Percentiles rank a stretch among this genome's conserved stretches.
Evolutionary conservation across 1,140 invertebrate genomes (phyloP).

Genomic region (Panulirus ornatus): DNA sequence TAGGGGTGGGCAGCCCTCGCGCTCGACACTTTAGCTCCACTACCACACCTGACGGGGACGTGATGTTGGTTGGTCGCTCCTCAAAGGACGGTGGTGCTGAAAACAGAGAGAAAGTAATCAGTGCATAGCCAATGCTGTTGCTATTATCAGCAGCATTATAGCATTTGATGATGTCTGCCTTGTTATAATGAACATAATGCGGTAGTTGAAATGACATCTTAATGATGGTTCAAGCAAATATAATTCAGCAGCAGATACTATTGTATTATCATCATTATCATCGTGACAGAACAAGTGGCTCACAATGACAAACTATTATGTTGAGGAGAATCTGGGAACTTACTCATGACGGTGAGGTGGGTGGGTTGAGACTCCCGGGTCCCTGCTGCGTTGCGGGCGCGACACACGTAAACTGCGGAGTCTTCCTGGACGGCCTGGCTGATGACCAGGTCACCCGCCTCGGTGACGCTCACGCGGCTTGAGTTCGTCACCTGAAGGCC

Average conservation of each 20-base stretch:
- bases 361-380: conserved; percentile 77
- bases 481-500: conserved; percentile 39
- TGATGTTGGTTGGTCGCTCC: conserved; percentile 45
- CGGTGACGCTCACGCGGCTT: conserved; percentile 2
- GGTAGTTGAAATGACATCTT: too few relatives aligned
- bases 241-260: too few relatives aligned
- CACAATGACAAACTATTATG: too few relatives aligned
- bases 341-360: conserved; percentile 77
- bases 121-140: not conserved
- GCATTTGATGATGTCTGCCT: too few relatives aligned
- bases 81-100: conserved; percentile 49
- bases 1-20: conserved; percentile 16
- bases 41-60: conserved; percentile 25
- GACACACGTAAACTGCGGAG: conserved; percentile 77
- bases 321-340: conserved; percentile 33
- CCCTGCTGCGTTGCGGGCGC: conserved; percentile 78
- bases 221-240: too few relatives aligned
- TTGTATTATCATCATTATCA: too few relatives aligned
- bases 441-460: conserved; percentile 49
- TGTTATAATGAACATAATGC: too few relatives aligned
- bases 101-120: not conserved
- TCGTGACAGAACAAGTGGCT: too few relatives aligned
- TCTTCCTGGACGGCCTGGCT: conserved; percentile 23
- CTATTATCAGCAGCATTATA: not conserved
- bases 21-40: conserved; percentile 37